Percentiles rank a stretch among this genome's conserved stretches.
Evolutionary conservation across 2,888 invertebrate species (phyloP).

Genomic region (Coecobrya sp.): DNA sequence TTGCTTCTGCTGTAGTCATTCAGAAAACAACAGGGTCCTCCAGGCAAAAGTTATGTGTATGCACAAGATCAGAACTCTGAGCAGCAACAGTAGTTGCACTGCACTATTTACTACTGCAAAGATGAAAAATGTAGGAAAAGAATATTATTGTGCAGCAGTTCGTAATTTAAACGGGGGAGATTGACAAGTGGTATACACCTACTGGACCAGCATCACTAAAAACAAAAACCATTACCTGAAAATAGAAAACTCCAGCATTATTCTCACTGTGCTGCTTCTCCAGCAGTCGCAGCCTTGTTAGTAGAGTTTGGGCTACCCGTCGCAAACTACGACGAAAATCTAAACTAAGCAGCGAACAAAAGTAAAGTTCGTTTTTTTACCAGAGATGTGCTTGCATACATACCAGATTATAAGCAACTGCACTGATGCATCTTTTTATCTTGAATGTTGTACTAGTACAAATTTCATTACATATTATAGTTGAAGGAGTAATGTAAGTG

Average conservation of each 20-base stretch:
- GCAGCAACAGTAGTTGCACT: background rate
- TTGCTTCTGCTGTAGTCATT: slow-evolving; percentile 8
- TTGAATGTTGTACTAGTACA: background rate
- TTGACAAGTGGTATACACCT: slow-evolving; percentile 6
- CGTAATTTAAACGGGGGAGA: background rate
- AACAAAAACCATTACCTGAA: background rate
- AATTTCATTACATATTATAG: no score
- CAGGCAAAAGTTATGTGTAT: background rate
- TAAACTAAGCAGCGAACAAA: no score
- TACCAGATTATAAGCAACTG: no score
- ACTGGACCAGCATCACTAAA: background rate
- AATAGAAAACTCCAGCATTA: no score
- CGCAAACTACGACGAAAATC: no score
- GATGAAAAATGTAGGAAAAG: background rate
- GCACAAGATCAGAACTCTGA: background rate
- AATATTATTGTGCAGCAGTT: background rate
- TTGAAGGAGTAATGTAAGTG: no score
- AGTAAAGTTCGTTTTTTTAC: background rate
- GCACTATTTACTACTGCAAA: background rate
- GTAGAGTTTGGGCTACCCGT: no score
- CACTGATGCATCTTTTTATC: background rate
- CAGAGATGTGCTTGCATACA: no score
- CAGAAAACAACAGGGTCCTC: slow-evolving; percentile 10
- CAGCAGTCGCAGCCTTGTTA: background rate
- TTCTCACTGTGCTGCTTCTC: background rate